Percentiles rank a stretch among this genome's conserved stretches.
Conservation (phyloP, 2,113 vertebrate genomes). For the Gopherus flavomarginatus region DNA sequence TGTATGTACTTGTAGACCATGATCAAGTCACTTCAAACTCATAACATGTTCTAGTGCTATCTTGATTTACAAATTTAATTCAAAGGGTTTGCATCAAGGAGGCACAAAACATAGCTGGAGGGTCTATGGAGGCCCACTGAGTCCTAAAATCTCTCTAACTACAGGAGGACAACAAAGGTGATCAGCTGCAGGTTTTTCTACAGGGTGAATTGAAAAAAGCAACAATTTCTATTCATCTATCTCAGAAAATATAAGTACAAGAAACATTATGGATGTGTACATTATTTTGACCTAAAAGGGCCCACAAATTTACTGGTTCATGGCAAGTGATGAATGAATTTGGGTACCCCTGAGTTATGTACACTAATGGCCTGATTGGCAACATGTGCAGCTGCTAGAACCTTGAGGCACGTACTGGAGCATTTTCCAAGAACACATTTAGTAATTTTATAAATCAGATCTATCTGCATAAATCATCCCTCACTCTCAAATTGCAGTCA, state of each 20-base stretch:
- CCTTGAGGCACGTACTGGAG: neutral
- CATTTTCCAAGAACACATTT: accelerated
- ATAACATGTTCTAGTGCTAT: neutral
- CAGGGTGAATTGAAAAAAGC: neutral
- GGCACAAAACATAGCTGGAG: neutral
- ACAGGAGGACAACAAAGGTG: neutral
- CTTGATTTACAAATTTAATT: neutral
- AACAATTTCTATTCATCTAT: neutral
- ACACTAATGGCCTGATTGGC: neutral
- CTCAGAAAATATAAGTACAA: neutral
- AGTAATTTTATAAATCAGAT: neutral
- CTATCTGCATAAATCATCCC: neutral
- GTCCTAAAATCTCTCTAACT: neutral
- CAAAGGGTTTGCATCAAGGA: neutral
- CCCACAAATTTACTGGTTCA: neutral
- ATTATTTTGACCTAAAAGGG: neutral
- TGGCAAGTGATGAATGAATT: neutral
- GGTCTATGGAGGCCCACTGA: neutral
- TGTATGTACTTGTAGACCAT: neutral
- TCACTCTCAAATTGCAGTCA: neutral
- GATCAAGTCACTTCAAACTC: neutral
- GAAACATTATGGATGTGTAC: neutral
- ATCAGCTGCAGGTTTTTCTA: neutral
- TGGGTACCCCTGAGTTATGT: neutral
- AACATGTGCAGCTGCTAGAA: neutral